Base-by-base conservation (phyloP, 2,888 invertebrate species). In the Calameuta pallipes region DNA sequence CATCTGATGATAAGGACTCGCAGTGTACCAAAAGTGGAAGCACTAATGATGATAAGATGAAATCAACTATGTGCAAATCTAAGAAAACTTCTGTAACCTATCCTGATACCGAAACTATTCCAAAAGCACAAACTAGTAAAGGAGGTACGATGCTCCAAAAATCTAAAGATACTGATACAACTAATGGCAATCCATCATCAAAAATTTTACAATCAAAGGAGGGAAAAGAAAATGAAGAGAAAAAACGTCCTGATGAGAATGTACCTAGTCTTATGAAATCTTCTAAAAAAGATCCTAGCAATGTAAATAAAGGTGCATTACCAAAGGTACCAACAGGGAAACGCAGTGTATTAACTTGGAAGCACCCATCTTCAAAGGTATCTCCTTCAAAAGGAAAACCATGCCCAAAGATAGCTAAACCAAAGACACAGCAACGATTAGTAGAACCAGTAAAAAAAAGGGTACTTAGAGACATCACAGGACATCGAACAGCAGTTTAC, bases 381-480 rank as follows among this genome's bases (percentile, higher is more conserved):
- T 41, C 15, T 15, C 23, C 56, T 56, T 56, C 56, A 1, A 56
- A 23, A 56, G 56, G 56, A 56, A 56, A 56, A 56, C 0, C 23
- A 23, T 56, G 56, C 9, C 2, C 56, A 56, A 41, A 41, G 15
- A 41, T 15, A 15, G 15, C 15, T 41, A 41, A 41, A 6, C 15
- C 41, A 83, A 80, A 80, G 11, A 70, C n/a, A 12, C 41, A 15
- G 33, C 34, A 36, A 78, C 68, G 31, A 12, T 36, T 12, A 77
- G 75, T 41, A 80, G 77, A 78, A 15, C 69, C 82, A 11, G 82
- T 83, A 13, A 85, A 87, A 76, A 88, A 85, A 69, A 83, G 76
- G 41, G 56, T 83, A 23, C 15, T 85, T 33, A 81, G 82, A 13
- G 80, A 87, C 73, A 73, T 80, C n/a, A 35, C 76, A 6, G 83